phyloP scores from a whole-genome alignment of 2,888 invertebrate species.

The Stratiomys singularior region DNA sequence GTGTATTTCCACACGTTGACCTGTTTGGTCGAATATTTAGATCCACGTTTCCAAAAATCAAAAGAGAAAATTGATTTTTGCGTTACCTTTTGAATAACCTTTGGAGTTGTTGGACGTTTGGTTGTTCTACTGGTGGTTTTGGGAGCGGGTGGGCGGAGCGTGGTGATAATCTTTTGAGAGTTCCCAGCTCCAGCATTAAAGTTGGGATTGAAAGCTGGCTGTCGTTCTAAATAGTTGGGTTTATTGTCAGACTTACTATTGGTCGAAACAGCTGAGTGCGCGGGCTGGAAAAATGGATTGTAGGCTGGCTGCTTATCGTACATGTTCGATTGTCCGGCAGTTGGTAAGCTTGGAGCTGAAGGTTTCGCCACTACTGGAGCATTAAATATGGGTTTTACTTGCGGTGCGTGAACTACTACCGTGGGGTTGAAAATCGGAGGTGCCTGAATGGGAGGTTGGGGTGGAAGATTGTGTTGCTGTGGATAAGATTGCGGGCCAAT shows the following conservation, averaged over 20 bases:
- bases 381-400: neutral
- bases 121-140: neutral
- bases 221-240: slow-evolving; percentile 15
- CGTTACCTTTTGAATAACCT: neutral
- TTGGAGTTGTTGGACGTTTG: neutral
- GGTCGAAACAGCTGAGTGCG: neutral
- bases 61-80: neutral
- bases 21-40: neutral
- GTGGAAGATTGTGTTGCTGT: neutral
- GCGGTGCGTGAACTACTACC: neutral
- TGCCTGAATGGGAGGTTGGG: neutral
- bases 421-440: neutral
- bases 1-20: neutral
- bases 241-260: neutral
- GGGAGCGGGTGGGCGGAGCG: no score
- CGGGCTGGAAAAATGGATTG: slow-evolving; percentile 19
- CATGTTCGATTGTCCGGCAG: neutral
- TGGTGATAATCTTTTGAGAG: no score
- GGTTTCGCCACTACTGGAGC: neutral
- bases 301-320: slow-evolving; percentile 37
- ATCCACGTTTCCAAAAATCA: neutral
- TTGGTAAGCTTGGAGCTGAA: neutral
- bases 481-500: neutral
- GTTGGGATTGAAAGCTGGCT: slow-evolving; percentile 29
- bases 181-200: no score